Conservation (phyloP, 2,888 invertebrate genomes). For the Caenorhabditis doughertyi region DNA sequence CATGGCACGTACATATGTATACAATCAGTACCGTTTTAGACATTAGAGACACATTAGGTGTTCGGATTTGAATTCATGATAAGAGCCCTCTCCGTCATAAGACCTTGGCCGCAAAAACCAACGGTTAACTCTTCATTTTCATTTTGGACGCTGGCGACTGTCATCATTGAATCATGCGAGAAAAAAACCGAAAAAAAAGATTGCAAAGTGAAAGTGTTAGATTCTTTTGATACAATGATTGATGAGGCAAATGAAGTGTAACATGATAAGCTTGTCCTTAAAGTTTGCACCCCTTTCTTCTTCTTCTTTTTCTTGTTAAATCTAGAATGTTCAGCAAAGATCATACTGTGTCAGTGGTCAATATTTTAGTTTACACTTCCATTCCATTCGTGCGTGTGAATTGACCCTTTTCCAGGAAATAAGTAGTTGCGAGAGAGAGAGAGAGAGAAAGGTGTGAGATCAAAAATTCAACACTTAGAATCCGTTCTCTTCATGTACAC, state of each 20-base stretch:
- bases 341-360: slow-evolving; percentile 5
- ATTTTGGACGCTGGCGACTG: not conserved
- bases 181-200: slow-evolving; percentile 1
- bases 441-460: slow-evolving; percentile 24
- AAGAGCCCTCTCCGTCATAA: slow-evolving; percentile 32
- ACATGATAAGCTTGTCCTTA: slow-evolving; percentile 52
- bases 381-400: slow-evolving; percentile 36
- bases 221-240: slow-evolving; percentile 40
- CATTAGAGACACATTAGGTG: slow-evolving; percentile 31
- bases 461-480: slow-evolving; percentile 46
- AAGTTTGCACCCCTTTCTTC: slow-evolving; percentile 29
- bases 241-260: slow-evolving; percentile 32
- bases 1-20: slow-evolving; percentile 14
- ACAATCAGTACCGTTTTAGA: slow-evolving; percentile 18
- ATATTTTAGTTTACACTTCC: not conserved
- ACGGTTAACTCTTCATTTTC: slow-evolving; percentile 22
- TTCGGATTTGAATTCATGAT: slow-evolving; percentile 45
- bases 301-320: not conserved
- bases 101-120: slow-evolving; percentile 37
- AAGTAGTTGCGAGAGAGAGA: slow-evolving; percentile 8
- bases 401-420: slow-evolving; percentile 28
- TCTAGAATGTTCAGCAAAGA: slow-evolving; percentile 26
- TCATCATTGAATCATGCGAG: not conserved
- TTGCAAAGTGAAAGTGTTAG: slow-evolving; percentile 47
- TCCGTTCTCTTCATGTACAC: slow-evolving; percentile 31